Evolutionary conservation across 2,113 vertebrate species (phyloP), one percentile per base, ranked within the genome.

Genomic region (Origma solitaria): DNA sequence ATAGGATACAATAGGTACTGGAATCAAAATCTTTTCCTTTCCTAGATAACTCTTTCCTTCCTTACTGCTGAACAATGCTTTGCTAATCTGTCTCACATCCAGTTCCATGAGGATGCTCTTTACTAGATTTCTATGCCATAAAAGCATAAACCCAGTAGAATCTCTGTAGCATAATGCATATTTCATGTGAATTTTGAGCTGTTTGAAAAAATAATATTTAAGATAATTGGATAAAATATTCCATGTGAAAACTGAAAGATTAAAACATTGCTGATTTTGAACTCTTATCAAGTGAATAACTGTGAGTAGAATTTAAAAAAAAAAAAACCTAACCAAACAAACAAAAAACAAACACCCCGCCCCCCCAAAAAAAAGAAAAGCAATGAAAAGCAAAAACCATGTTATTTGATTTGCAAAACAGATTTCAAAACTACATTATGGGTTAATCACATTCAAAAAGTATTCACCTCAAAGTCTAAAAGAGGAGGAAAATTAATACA

Each of bases 121-220:
- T 72, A 42, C 54, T 65, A 70, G 21, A 69, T 42, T 82, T 89
- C 87, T 94, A 45, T 81, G 9, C 44, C 38, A 50, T 37, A 49
- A 89, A 27, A 47, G 3, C 37, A 70, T 31, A 62, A 86, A 88
- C 5, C 3, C 19, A 89, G 25, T 47, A 79, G 10, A 40, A 79
- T 77, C 62, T 93, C 14, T 12, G 28, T 61, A 85, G 15, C 35
- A 58, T 57, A 79, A 82, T 76, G 10, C 33, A 54, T 72, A 86
- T 85, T 92, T 85, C 42, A 79, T 91, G 75, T 42, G 14, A 56
- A 44, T 85, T 71, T 89, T 23, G 20, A 92, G 16, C 4, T 84
- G 22, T 56, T 83, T 49, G 37, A 79, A 28, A 91, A 87, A 85
- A 87, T 87, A 84, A 87, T 92, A 84, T 95, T 91, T 92, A 85